A percentile compares a stretch with the other conserved stretches of the same genome.
These are phyloP conservation scores for Nephrotoma guestfalica DNA, from an alignment of 2,888 invertebrate genomes.

Conservation along the genomic window DNA sequence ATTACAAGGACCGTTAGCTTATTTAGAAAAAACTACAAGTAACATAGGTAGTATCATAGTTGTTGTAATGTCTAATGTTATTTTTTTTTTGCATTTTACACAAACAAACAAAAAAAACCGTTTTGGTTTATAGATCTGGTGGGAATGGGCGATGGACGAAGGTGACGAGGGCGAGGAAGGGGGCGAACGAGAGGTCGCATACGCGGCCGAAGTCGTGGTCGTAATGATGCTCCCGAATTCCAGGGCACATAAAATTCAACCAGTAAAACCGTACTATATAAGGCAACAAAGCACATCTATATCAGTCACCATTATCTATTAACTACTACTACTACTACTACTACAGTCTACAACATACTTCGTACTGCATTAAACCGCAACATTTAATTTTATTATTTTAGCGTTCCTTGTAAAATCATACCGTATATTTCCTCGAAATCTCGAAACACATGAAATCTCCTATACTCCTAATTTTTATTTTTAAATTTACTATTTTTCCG, in stretches of 20 bases:
- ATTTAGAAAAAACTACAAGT: conserved; percentile 78
- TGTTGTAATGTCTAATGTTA: not conserved
- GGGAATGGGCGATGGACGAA: conserved; percentile 67
- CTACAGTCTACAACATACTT: not conserved
- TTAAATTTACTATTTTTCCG: not conserved
- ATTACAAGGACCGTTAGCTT: conserved; percentile 72
- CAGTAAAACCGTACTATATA: not conserved
- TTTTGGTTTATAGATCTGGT: conserved; percentile 34
- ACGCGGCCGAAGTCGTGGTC: conserved; percentile 55
- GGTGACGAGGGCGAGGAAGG: conserved; percentile 81
- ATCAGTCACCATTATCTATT: not conserved
- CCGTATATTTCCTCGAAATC: not conserved
- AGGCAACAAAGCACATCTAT: not conserved
- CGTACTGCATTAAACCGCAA: not conserved
- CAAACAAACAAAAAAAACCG: not conserved
- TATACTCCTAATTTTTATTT: not conserved
- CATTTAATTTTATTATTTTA: not conserved
- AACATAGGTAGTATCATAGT: conserved; percentile 50
- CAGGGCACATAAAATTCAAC: conserved; percentile 10
- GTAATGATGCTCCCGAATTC: conserved; percentile 15
- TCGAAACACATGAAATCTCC: not conserved
- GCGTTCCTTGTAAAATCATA: not conserved
- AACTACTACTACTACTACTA: too few species aligned
- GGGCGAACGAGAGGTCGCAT: conserved; percentile 68
- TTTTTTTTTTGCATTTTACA: not conserved